Conservation (phyloP, 2,888 invertebrate genomes). For the Furcula furcula region DNA sequence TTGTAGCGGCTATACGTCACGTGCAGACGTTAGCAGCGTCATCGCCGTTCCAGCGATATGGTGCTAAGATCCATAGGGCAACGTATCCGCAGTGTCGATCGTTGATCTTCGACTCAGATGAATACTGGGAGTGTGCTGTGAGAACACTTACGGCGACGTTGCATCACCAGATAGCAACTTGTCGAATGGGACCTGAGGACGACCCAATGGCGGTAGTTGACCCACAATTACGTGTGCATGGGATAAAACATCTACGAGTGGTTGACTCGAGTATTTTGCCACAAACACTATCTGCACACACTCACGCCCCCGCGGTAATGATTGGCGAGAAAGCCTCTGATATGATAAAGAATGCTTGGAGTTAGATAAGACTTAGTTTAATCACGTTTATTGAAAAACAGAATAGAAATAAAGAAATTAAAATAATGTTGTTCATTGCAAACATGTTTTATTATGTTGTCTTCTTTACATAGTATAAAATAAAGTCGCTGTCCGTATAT, state of each 20-base stretch:
- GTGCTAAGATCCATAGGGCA: conserved; percentile 75
- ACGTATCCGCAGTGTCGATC: conserved; percentile 83
- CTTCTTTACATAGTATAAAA: too few relatives aligned
- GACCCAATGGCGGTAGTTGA: conserved; percentile 85
- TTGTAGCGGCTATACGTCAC: conserved; percentile 82
- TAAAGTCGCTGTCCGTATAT: too few relatives aligned
- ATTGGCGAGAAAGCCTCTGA: conserved; percentile 82
- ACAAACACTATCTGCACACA: conserved; percentile 76
- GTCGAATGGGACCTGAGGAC: conserved; percentile 83
- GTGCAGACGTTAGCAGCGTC: conserved; percentile 71
- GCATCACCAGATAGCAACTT: conserved; percentile 85
- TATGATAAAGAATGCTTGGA: conserved; percentile 75
- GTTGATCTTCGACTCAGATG: conserved; percentile 74
- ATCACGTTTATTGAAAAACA: too few relatives aligned
- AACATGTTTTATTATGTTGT: too few relatives aligned
- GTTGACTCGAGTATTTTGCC: conserved; percentile 81
- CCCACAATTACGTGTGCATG: conserved; percentile 76
- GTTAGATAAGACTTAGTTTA: conserved; percentile 1
- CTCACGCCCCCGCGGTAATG: conserved; percentile 80
- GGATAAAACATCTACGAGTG: conserved; percentile 69
- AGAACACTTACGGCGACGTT: conserved; percentile 83
- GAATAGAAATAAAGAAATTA: too few relatives aligned
- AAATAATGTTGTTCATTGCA: too few relatives aligned
- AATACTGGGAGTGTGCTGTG: conserved; percentile 85
- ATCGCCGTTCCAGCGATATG: conserved; percentile 73